Conservation (phyloP, 2,888 invertebrate species). For the Phasia obesa region DNA sequence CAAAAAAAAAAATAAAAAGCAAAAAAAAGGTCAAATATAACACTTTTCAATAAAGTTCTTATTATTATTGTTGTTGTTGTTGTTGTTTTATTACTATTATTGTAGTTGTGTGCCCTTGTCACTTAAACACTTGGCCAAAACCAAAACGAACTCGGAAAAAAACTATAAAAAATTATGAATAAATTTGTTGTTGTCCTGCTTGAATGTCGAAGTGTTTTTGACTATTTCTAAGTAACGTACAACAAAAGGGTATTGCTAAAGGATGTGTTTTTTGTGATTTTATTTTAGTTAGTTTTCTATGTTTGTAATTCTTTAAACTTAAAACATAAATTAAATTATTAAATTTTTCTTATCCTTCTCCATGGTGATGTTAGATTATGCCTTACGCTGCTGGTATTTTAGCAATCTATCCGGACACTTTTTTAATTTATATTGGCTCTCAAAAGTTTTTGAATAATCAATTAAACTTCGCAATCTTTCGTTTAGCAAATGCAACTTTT, state of each 20-base stretch:
- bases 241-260: not conserved
- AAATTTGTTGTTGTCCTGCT: slow-evolving; percentile 21
- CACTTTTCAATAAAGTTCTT: slow-evolving; percentile 58
- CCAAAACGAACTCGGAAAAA: slow-evolving; percentile 10
- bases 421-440: too few relatives aligned
- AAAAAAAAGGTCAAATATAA: slow-evolving; percentile 61
- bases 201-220: not conserved
- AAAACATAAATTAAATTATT: too few relatives aligned
- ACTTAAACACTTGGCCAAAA: slow-evolving; percentile 56
- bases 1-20: not conserved
- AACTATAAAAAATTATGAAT: slow-evolving; percentile 54
- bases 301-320: too few relatives aligned
- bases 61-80: slow-evolving; percentile 24
- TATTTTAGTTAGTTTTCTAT: too few relatives aligned
- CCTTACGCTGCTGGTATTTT: too few relatives aligned
- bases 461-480: too few relatives aligned
- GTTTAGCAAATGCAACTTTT: too few relatives aligned
- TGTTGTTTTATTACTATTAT: slow-evolving; percentile 44
- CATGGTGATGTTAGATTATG: too few relatives aligned
- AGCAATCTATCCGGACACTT: too few relatives aligned
- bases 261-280: not conserved
- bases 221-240: slow-evolving; percentile 26
- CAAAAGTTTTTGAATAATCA: too few relatives aligned
- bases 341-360: too few relatives aligned
- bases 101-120: slow-evolving; percentile 59